Base-by-base conservation (phyloP, 2,797 vertebrate species). In the Epinephelus malabaricus region DNA sequence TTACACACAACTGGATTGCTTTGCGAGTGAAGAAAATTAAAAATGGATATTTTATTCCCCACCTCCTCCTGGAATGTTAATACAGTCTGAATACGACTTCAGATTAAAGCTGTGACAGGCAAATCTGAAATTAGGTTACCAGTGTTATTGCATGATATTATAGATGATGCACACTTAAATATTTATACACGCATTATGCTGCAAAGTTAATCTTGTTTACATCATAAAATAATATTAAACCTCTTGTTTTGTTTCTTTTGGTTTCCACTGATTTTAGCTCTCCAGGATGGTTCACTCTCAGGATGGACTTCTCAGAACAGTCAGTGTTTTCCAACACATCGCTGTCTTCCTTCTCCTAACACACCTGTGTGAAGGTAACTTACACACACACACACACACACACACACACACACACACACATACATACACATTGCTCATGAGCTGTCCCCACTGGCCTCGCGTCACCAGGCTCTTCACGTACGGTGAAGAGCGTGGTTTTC, bases 241-340 rank as follows among this genome's bases (percentile, higher is more conserved):
- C 13, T 2, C 0, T 12, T 64, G n/a, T n/a, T n/a, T n/a, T n/a
- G n/a, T n/a, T n/a, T n/a, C n/a, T n/a, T n/a, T n/a, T n/a, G n/a
- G 0, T 18, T 46, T 19, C 6, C 30, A 27, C 17, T 12, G 4
- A 46, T 5, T 53, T 58, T 4, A 54, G 2, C 2, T 12, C 23
- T 53, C 14, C 10, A 40, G 25, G 49, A 66, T 53, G 55, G 4
- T 3, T 81, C 55, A 23, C 2, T 18, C 30, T 12, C 17, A 40
- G 15, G 45, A 51, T 2, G 38, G 34, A 63, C 9, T 5, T 6
- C 1, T 46, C 19, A 19, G 56, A n/a, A 4, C 11, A 3, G 0
- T 34, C 8, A 1, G 0, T 40, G 58, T 8, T 49, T 15, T 0
- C 1, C 1, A 6, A 6, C 1, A 21, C 64, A 21, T 23, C 0